phyloP scores from a whole-genome alignment of 2,888 invertebrate genomes.

The Chymomyza procnemis region DNA sequence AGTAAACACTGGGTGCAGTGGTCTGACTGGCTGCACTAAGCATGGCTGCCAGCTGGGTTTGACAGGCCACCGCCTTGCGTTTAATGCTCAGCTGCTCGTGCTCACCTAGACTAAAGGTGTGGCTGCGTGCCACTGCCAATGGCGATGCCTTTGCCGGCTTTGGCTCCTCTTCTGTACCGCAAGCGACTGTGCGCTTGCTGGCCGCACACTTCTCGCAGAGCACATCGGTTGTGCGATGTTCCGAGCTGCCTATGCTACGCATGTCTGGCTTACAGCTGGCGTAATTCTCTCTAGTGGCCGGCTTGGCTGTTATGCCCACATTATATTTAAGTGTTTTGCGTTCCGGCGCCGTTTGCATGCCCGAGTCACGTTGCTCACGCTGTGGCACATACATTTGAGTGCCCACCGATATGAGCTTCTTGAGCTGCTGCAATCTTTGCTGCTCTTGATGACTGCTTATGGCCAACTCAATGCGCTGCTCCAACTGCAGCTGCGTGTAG shows the following conservation, averaged over 20 bases:
- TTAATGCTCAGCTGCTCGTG: slow-evolving; percentile 79
- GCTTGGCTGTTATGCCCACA: slow-evolving; percentile 66
- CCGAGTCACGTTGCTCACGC: slow-evolving; percentile 59
- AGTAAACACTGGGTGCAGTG: slow-evolving; percentile 42
- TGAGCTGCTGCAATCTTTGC: slow-evolving; percentile 42
- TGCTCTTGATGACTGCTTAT: slow-evolving; percentile 55
- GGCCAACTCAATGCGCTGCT: slow-evolving; percentile 64
- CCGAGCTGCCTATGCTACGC: slow-evolving; percentile 80
- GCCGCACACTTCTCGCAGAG: slow-evolving; percentile 80
- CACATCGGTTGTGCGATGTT: slow-evolving; percentile 79
- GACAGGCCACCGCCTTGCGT: slow-evolving; percentile 73
- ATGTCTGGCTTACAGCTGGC: slow-evolving; percentile 77
- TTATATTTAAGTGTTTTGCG: slow-evolving; percentile 61
- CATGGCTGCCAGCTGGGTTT: slow-evolving; percentile 53
- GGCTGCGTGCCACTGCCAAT: slow-evolving; percentile 78
- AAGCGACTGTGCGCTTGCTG: slow-evolving; percentile 80
- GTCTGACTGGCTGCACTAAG: slow-evolving; percentile 73
- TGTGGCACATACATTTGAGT: slow-evolving; percentile 75
- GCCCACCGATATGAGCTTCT: slow-evolving; percentile 73
- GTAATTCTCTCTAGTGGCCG: slow-evolving; percentile 69
- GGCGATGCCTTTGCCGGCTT: slow-evolving; percentile 20
- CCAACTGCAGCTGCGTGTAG: slow-evolving; percentile 75
- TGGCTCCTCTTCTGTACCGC: slow-evolving; percentile 79
- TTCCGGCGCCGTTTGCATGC: slow-evolving; percentile 66
- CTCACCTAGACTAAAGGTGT: slow-evolving; percentile 82